phyloP scores from a whole-genome alignment of 2,113 vertebrate species.

The Pelobates fuscus region DNA sequence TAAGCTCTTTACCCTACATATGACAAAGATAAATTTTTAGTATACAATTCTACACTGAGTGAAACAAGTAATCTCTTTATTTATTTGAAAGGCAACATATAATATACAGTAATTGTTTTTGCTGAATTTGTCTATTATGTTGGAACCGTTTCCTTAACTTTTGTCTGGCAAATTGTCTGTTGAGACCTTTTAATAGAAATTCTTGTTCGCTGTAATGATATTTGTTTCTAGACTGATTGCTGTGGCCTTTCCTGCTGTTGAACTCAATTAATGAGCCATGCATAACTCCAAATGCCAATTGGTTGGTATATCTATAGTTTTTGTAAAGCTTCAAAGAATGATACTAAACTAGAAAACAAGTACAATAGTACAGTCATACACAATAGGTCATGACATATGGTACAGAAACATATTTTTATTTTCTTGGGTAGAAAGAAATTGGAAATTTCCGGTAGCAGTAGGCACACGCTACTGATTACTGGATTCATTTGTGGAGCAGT shows the following conservation, averaged over 20 bases:
- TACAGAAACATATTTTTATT: slow-evolving; percentile 52
- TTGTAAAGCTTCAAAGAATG: slow-evolving; percentile 57
- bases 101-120: no score
- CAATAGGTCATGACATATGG: slow-evolving; percentile 53
- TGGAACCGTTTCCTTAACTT: slow-evolving; percentile 61
- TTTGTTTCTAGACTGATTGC: slow-evolving; percentile 57
- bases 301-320: slow-evolving; percentile 54
- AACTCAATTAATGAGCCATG: slow-evolving; percentile 58
- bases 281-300: slow-evolving; percentile 53
- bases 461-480: neutral
- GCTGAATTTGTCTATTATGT: no score
- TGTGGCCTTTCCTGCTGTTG: slow-evolving; percentile 57
- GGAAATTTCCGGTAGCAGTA: slow-evolving; percentile 40
- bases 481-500: neutral
- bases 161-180: slow-evolving; percentile 58
- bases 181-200: slow-evolving; percentile 58
- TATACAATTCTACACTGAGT: no score
- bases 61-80: no score
- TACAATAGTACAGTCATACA: slow-evolving; percentile 54
- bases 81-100: no score
- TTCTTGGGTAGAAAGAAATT: slow-evolving; percentile 58
- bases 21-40: no score
- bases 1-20: no score
- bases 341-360: neutral
- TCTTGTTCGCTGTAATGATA: slow-evolving; percentile 56